A percentile compares a stretch with the other conserved stretches of the same genome.
These are phyloP conservation scores for Phrynocephalus vlangalii DNA, from an alignment of 2,797 vertebrate species.

Conservation along the genomic window DNA sequence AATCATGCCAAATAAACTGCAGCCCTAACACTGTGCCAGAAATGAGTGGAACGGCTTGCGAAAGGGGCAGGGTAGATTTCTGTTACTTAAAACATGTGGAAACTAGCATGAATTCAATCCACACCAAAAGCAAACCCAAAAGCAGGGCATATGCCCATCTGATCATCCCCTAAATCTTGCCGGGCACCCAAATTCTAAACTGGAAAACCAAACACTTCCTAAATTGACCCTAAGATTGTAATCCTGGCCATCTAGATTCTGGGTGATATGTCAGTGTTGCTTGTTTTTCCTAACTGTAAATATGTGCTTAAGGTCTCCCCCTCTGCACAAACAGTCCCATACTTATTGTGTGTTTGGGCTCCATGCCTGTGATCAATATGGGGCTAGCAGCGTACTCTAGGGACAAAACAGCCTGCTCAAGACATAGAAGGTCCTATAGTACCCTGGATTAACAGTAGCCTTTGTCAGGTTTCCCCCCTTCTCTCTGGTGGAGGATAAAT, in stretches of 20 bases:
- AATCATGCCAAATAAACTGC: no score
- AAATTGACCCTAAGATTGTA: background rate
- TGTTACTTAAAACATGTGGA: no score
- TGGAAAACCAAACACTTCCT: background rate
- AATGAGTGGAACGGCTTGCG: no score
- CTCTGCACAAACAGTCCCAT: background rate
- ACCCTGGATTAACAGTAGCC: background rate
- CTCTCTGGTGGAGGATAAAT: background rate
- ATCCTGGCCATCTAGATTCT: background rate
- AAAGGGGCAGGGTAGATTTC: no score
- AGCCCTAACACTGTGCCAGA: no score
- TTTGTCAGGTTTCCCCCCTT: background rate
- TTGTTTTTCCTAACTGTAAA: background rate
- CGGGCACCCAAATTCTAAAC: background rate
- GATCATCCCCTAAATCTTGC: background rate
- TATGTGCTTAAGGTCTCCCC: background rate
- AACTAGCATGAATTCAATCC: no score
- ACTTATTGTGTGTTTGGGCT: slow-evolving; percentile 19
- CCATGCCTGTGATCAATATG: slow-evolving; percentile 1
- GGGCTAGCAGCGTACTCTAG: background rate
- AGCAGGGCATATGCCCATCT: no score
- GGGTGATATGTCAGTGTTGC: background rate
- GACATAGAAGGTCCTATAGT: background rate
- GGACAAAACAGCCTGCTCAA: background rate
- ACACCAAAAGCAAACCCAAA: no score